Conservation (phyloP, 2,797 vertebrate genomes). For the Lerista edwardsae region DNA sequence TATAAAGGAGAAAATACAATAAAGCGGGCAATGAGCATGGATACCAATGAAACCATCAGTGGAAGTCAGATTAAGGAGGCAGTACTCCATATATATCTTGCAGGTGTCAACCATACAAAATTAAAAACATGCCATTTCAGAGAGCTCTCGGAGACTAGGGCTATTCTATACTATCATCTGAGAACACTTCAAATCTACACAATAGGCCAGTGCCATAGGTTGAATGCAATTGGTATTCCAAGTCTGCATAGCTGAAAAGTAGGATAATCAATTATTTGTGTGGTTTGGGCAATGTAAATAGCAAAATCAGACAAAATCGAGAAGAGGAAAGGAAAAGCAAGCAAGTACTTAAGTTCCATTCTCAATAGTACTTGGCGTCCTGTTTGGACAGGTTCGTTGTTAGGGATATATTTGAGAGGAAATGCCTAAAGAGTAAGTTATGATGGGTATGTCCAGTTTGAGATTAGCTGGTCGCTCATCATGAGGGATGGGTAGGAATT, state of each 20-base stretch:
- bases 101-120: not conserved
- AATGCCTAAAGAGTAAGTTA: too few relatives aligned
- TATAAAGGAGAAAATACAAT: too few relatives aligned
- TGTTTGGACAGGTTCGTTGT: not conserved
- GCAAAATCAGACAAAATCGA: not conserved
- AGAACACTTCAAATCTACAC: not conserved
- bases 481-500: too few relatives aligned
- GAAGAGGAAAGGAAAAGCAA: not conserved
- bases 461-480: too few relatives aligned
- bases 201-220: not conserved
- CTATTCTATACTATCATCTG: not conserved
- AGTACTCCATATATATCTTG: not conserved
- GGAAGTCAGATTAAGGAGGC: too few relatives aligned
- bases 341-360: conserved; percentile 1
- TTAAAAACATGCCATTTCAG: not conserved
- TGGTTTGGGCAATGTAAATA: not conserved
- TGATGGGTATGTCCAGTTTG: too few relatives aligned
- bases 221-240: not conserved
- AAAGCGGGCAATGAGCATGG: too few relatives aligned
- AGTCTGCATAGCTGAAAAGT: not conserved
- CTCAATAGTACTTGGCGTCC: not conserved
- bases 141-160: not conserved
- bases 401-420: not conserved
- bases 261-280: not conserved
- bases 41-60: too few relatives aligned